Base-by-base conservation (phyloP, 2,113 vertebrate genomes). In the Nannospalax galili region DNA sequence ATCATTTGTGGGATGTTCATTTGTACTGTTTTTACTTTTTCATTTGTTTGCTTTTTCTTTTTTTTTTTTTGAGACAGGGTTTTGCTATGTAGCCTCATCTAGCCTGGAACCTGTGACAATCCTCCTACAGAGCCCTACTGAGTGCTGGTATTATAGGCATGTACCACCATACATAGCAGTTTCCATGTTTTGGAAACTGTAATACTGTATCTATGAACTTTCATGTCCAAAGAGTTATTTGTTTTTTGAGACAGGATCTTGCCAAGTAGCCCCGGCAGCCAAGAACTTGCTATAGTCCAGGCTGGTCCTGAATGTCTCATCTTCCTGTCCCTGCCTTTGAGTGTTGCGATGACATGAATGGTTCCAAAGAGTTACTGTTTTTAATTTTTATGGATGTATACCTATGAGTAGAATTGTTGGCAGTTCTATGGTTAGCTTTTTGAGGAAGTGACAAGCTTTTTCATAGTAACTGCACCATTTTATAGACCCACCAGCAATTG, bases 151-250 rank as follows among this genome's bases (percentile, higher is more conserved):
- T 48, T 84, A 48, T 17, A 67, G 81, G 40, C 26, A 32, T 65
- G 62, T 20, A 8, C 11, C 40, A 22, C 4, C 28, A 67, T 32
- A 79, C 40, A 8, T 37, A 11, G 1, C 15, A 42, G n/a, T 69
- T 93, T 85, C 24, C 24, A 90, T 26, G 4, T 89, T 94, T 94
- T 91, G 37, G 48, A 40, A 92, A 35, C n/a, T 91, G 5, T 73
- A 15, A 88, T 81, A 75, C 4, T 52, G 48, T 20, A 72, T 15
- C 48, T 82, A 12, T 40, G 20, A 91, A 82, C 40, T 40, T 67
- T 88, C 56, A 24, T 82, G 24, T 40, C 45, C 5, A 73, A 88
- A 35, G 24, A 78, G 40, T 84, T 45, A 4, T 82, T 82, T 56
- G 32, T 35, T 65, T 81, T 82, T 84, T 65, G 19, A 65, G 30